These are phyloP conservation scores for Coboldia fuscipes DNA, from an alignment of 1,140 invertebrate species.

Conservation along the genomic window DNA sequence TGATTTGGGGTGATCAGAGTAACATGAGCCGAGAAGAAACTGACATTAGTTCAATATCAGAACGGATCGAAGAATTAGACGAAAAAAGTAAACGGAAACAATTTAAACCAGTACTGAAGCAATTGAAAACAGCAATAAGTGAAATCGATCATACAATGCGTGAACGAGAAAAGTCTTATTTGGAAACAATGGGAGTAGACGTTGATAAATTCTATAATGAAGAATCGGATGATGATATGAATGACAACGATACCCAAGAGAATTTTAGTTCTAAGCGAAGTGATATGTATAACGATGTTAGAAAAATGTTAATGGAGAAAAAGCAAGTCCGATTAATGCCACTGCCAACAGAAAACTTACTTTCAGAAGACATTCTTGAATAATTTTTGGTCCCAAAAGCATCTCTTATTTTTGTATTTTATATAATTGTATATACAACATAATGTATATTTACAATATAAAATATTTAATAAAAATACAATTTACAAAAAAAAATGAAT, in stretches of 20 bases:
- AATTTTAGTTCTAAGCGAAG: conserved; percentile 15
- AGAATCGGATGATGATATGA: conserved; percentile 6
- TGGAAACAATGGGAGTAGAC: conserved; percentile 17
- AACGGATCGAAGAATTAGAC: conserved; percentile 18
- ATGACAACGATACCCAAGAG: conserved; percentile 12
- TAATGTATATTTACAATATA: too few species aligned
- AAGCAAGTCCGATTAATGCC: conserved; percentile 13
- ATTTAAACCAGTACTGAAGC: conserved; percentile 17
- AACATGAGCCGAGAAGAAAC: too few species aligned
- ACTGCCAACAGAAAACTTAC: conserved; percentile 4
- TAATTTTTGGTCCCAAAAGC: too few species aligned
- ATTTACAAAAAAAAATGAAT: too few species aligned
- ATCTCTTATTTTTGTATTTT: too few species aligned
- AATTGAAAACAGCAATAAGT: conserved; percentile 18
- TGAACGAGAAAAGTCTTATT: conserved; percentile 15
- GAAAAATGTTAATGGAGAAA: conserved; percentile 18
- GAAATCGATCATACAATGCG: conserved; percentile 17
- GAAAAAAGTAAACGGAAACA: conserved; percentile 16
- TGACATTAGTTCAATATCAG: too few species aligned
- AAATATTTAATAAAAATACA: too few species aligned
- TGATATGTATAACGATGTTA: conserved; percentile 19
- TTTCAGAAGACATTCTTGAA: conserved; percentile 14
- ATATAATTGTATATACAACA: too few species aligned
- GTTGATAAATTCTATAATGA: conserved; percentile 13
- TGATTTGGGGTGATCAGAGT: too few species aligned